Conservation (phyloP, 2,888 invertebrate species). For the Hypomecis punctinalis region DNA sequence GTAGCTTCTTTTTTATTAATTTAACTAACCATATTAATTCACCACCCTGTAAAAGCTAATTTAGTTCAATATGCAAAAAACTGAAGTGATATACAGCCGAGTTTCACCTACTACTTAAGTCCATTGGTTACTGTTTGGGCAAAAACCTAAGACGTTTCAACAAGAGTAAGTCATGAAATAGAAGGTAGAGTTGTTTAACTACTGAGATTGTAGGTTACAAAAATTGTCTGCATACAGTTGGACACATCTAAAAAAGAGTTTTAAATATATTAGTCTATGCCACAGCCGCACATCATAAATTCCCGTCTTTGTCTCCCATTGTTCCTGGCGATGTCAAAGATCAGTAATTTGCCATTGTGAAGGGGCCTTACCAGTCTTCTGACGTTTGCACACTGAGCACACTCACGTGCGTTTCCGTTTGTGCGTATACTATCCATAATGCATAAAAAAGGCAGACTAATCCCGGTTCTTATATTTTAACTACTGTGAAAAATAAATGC, state of each 20-base stretch:
- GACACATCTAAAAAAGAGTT: slow-evolving; percentile 33
- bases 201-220: background rate
- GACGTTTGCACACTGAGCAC: slow-evolving; percentile 27
- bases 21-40: too few species aligned
- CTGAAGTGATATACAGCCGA: too few species aligned
- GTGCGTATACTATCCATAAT: slow-evolving; percentile 25
- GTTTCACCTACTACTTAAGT: too few species aligned
- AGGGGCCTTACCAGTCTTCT: slow-evolving; percentile 48
- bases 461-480: too few species aligned
- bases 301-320: slow-evolving; percentile 70
- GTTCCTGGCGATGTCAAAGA: slow-evolving; percentile 81
- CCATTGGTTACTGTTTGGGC: too few species aligned
- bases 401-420: slow-evolving; percentile 31
- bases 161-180: too few species aligned
- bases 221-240: slow-evolving; percentile 25
- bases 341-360: slow-evolving; percentile 82
- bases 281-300: slow-evolving; percentile 68
- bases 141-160: too few species aligned
- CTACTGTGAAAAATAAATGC: too few species aligned
- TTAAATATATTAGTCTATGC: slow-evolving; percentile 50
- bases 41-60: too few species aligned
- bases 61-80: too few species aligned
- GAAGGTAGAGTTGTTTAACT: too few species aligned
- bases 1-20: too few species aligned
- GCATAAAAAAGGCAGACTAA: slow-evolving; percentile 25